Conservation (phyloP, 2,797 vertebrate species). For the Oreochromis grahami region DNA sequence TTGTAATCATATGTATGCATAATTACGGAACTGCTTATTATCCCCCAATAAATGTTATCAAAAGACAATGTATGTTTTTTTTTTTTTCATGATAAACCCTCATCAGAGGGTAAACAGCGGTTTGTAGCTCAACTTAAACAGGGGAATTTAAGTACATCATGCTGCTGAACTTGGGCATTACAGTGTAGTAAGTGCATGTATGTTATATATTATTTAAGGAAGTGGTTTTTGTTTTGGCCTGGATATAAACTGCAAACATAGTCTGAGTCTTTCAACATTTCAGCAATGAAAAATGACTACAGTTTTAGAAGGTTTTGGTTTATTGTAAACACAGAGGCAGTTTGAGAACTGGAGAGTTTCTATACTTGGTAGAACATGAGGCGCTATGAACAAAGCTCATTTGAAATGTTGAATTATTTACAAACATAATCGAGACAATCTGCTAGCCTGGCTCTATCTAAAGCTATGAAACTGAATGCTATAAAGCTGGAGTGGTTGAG, state of each 20-base stretch:
- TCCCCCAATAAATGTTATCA: background rate
- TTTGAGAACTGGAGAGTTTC: background rate
- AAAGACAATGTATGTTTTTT: background rate
- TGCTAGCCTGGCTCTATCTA: background rate
- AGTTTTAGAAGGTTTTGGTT: background rate
- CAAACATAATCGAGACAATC: background rate
- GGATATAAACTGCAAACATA: background rate
- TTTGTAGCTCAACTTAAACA: background rate
- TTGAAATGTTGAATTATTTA: background rate
- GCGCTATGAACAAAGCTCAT: background rate
- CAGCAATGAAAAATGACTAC: background rate
- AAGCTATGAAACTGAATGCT: background rate
- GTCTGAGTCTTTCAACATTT: background rate
- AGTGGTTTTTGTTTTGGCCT: background rate
- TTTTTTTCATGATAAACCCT: background rate
- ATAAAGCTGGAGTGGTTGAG: no score
- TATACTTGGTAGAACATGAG: background rate
- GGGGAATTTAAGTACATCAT: background rate
- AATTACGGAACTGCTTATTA: background rate
- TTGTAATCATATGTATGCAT: background rate
- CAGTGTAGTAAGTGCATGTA: background rate
- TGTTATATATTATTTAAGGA: background rate
- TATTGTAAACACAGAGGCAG: no score
- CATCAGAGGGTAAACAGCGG: background rate
- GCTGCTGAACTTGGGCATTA: background rate